Conservation (phyloP, 2,888 invertebrate species). For the Tetramorium bicarinatum region DNA sequence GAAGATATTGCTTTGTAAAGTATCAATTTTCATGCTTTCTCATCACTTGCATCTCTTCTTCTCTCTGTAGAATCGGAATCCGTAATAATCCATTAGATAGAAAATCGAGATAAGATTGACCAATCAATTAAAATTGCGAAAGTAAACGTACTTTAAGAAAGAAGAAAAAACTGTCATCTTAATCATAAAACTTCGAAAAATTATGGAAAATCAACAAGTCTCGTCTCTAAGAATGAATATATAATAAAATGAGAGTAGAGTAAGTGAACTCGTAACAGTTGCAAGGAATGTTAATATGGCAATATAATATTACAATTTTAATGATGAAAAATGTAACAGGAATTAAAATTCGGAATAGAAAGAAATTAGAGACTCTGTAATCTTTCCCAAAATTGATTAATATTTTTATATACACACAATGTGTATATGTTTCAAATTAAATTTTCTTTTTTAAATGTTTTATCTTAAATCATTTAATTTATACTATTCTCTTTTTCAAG, state of each 20-base stretch:
- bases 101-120: conserved; percentile 22
- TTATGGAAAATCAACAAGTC: background rate
- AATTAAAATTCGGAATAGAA: background rate
- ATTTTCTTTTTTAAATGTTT: background rate
- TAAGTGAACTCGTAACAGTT: background rate
- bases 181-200: background rate
- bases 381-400: background rate
- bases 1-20: conserved; percentile 38
- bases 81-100: conserved; percentile 43
- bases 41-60: conserved; percentile 36
- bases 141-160: background rate
- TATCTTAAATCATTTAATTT: background rate
- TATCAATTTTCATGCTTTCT: conserved; percentile 53
- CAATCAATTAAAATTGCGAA: conserved; percentile 33
- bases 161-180: background rate
- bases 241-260: background rate
- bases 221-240: background rate
- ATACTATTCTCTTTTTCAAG: background rate
- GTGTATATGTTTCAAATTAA: background rate
- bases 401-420: background rate
- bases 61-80: conserved; percentile 35
- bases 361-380: background rate
- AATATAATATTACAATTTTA: background rate
- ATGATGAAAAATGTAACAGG: background rate
- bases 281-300: background rate